Base-by-base conservation (phyloP, 2,888 invertebrate genomes). In the Chrysomela aeneicollis region DNA sequence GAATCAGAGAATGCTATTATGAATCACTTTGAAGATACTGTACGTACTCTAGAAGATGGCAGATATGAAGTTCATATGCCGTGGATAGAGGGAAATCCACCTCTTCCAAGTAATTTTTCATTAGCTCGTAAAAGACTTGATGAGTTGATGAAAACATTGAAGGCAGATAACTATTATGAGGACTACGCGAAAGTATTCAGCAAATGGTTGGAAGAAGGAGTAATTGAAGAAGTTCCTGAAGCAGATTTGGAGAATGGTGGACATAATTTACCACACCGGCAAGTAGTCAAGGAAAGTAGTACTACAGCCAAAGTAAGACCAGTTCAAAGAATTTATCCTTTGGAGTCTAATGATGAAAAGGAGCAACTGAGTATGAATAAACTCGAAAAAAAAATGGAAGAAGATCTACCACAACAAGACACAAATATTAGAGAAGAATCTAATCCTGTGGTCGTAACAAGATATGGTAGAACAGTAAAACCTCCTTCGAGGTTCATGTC, bases 71-170 rank as follows among this genome's bases (percentile, higher is more conserved):
- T 53, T 8, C 12, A 15, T 17, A 32, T 53, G 32, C 17, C 32
- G 4, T 53, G 30, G 30, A 32, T 32, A 9, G 30, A 52, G 12
- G 52, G 52, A 17, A 26, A 53, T 53, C 52, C 32, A 18, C 18
- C 52, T 6, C 12, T 53, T 3, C 32, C 52, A 0, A 32, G 19
- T 53, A 32, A 53, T 32, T 53, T 5, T 12, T 6, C 15, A 17
- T 2, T 53, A 1, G 52, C 32, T 15, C 8, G 12, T 9, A 30
- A 18, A 9, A n/a, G 52, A 17, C 19, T 53, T 12, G 52, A 32
- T 32, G 15, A 10, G 6, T 18, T 53, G 1, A 30, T 10, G 21
- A 21, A 1, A 1, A 51, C 9, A 51, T 21, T 51, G 15, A 26
- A 19, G 15, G 15, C 10, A 19, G 18, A 51, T 22, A 21, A 21